Evolutionary conservation across 2,888 invertebrate species (phyloP).

Genomic region (Brachypalpus laphriformis): DNA sequence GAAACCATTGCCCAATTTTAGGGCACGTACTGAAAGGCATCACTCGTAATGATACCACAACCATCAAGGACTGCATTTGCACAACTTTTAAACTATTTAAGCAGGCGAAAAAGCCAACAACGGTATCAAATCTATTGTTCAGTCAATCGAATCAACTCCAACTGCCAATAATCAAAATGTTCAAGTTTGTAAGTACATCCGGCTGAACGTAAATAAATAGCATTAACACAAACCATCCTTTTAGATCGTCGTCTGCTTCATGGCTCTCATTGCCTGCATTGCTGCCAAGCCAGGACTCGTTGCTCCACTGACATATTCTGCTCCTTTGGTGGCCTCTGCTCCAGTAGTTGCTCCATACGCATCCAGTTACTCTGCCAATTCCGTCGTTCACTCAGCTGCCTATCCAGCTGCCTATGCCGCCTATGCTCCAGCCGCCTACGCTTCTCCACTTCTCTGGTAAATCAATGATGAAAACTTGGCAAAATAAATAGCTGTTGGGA

Average conservation of each 20-base stretch:
- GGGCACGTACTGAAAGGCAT: neutral
- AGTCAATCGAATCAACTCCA: constrained; percentile 39
- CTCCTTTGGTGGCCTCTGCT: constrained; percentile 54
- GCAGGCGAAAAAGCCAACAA: neutral
- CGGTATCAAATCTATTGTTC: constrained; percentile 29
- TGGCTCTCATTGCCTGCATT: constrained; percentile 56
- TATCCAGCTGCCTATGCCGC: constrained; percentile 57
- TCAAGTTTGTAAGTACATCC: constrained; percentile 49
- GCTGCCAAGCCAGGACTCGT: constrained; percentile 60
- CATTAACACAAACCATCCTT: neutral
- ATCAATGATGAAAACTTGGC: constrained; percentile 4
- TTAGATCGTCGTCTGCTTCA: constrained; percentile 53
- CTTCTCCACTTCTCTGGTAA: constrained; percentile 42
- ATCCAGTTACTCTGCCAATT: constrained; percentile 62
- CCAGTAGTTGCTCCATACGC: constrained; percentile 62
- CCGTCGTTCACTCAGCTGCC: constrained; percentile 59
- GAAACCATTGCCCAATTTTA: neutral
- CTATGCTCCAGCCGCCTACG: constrained; percentile 53
- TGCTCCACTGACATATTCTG: constrained; percentile 57
- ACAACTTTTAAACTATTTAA: constrained; percentile 17
- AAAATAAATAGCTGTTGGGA: constrained; percentile 33
- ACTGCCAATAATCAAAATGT: constrained; percentile 43
- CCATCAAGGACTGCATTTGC: constrained; percentile 21
- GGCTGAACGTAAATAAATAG: neutral
- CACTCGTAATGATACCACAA: neutral